Base-by-base conservation (phyloP, 2,113 vertebrate genomes). In the Sinocyclocheilus maitianheensis region DNA sequence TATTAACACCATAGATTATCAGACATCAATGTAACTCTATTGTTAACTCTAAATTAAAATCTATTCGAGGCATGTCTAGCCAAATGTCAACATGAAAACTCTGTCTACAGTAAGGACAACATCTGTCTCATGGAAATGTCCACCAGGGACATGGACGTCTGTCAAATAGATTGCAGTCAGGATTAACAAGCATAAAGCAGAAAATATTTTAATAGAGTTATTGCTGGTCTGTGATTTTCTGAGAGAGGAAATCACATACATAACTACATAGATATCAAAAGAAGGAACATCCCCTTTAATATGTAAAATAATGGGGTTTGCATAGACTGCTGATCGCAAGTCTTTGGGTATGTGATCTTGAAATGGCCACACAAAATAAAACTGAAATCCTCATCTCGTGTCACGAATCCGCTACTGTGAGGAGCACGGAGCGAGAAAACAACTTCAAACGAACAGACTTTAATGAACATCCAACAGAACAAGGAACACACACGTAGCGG, bases 171-270 rank as follows among this genome's bases (percentile, higher is more conserved):
- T 34, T 58, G 76, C 51, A 37, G 53, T 34, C 16, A 78, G 16
- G 1, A 58, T 80, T 63, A 60, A 60, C 55, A 43, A 58, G 77
- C 60, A n/a, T 80, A 62, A 80, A 80, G 18, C 20, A 63, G 22
- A 16, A 63, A 63, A 24, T 2, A 60, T 37, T 53, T 37, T 78
- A 34, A 37, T 24, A 78, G 48, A 11, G 40, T 46, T 74, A 75
- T 24, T 75, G 71, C 34, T 62, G 22, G 10, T 63, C 77, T 40
- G 53, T 40, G 16, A 72, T 8, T 46, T 74, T 74, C 71, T 40
- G 71, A 74, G 37, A 74, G 5, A 74, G 20, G 22, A 71, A 71
- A 20, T 40, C 34, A 10, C 30, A 37, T 10, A 22, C 40, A 48
- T 13, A 75, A 48, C 40, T 12, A 46, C 37, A 75, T 46, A n/a